Evolutionary conservation across 2,888 invertebrate species (phyloP).

Genomic region (Alviniconcha strummeri): DNA sequence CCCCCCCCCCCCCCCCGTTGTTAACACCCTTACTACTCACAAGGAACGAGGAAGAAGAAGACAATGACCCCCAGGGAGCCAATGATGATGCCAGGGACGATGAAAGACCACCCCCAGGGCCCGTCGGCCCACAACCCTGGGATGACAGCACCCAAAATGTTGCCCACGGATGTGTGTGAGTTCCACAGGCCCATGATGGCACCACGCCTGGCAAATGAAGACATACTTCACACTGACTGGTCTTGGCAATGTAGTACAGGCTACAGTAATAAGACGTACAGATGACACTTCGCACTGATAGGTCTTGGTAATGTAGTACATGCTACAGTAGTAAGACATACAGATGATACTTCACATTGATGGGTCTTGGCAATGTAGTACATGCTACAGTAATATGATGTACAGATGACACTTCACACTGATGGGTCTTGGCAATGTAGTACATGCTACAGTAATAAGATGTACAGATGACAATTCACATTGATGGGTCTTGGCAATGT

Average conservation of each 20-base stretch:
- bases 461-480: too few relatives aligned
- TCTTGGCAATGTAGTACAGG: neutral
- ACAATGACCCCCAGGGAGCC: constrained; percentile 77
- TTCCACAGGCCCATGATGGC: constrained; percentile 98
- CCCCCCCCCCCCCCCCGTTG: too few relatives aligned
- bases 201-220: constrained; percentile 72
- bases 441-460: too few relatives aligned
- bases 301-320: too few relatives aligned
- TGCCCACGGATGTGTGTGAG: constrained; percentile 96
- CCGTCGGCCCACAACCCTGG: constrained; percentile 88
- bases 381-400: too few relatives aligned
- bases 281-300: too few relatives aligned
- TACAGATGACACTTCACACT: too few relatives aligned
- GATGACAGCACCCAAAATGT: constrained; percentile 93
- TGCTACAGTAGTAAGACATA: neutral
- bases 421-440: neutral
- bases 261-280: too few relatives aligned
- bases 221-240: neutral
- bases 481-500: too few relatives aligned
- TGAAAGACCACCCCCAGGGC: constrained; percentile 91
- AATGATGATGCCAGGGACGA: constrained; percentile 91
- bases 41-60: constrained; percentile 88
- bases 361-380: too few relatives aligned
- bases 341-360: too few relatives aligned
- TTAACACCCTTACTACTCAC: constrained; percentile 55